phyloP scores from a whole-genome alignment of 2,113 vertebrate species.

The Callopanchax toddi region DNA sequence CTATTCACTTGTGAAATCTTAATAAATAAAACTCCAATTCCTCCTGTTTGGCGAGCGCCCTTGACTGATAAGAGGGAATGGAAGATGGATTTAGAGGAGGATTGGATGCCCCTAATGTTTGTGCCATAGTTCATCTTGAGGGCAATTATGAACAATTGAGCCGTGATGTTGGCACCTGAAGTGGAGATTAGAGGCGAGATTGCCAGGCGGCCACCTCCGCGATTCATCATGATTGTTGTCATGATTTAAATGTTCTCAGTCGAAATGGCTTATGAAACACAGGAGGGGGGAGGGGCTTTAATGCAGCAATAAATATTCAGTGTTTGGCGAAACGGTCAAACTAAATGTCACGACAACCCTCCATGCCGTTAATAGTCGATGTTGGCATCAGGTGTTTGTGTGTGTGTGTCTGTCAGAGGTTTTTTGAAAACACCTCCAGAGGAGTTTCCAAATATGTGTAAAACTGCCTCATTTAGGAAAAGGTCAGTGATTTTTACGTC shows the following conservation, averaged over 20 bases:
- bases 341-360: conserved; percentile 69
- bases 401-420: not conserved
- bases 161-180: conserved; percentile 53
- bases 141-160: conserved; percentile 74
- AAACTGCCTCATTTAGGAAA: conserved; percentile 57
- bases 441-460: conserved; percentile 38
- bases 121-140: conserved; percentile 66
- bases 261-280: conserved; percentile 39
- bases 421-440: conserved; percentile 27
- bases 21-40: conserved; percentile 56
- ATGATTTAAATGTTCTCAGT: conserved; percentile 61
- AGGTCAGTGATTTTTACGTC: conserved; percentile 59
- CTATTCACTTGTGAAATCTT: conserved; percentile 55
- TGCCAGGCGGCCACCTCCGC: conserved; percentile 48
- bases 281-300: conserved; percentile 37
- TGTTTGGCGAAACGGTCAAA: conserved; percentile 56
- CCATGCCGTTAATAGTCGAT: conserved; percentile 50
- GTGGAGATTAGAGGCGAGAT: conserved; percentile 73
- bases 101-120: conserved; percentile 63
- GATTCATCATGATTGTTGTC: conserved; percentile 70
- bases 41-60: conserved; percentile 48
- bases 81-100: conserved; percentile 61
- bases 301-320: conserved; percentile 76
- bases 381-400: conserved; percentile 26
- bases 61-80: conserved; percentile 56